Evolutionary conservation across 2,888 invertebrate species (phyloP), one percentile per base, ranked within the genome.

Genomic region (Diogma glabrata): DNA sequence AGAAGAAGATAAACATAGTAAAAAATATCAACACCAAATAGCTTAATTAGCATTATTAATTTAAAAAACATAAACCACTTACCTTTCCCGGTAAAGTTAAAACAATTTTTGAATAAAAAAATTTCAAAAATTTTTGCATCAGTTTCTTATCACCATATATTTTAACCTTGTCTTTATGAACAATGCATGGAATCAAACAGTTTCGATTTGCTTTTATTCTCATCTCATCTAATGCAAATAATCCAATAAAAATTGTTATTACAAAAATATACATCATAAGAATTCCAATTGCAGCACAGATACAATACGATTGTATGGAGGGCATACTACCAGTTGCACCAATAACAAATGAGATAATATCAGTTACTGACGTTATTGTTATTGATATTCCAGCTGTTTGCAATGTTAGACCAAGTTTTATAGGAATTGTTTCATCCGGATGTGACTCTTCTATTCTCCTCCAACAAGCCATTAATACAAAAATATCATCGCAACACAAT

Each of bases 321-420:
- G 89, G 89, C 53, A 90, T 70, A 60, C 87, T 81, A 49, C 88
- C 88, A 16, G 83, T 80, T 24, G 87, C 79, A 33, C 88, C 88
- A 53, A 88, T 82, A 50, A 83, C 71, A 61, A 89, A 82, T 30
- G 88, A 88, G 23, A 84, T 77, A 48, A 87, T 81, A 65, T 89
- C 88, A 1, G 88, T 89, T 56, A 88, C 73, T 1, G 88, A 87
- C 5, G 89, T 89, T 19, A 89, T 82, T 2, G 84, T 85, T 56
- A 90, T 87, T 1, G 88, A 87, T 0, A 87, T 84, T 3, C 89
- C 89, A 5, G 87, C 87, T 63, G 87, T 86, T 64, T 82, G 79
- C 50, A 88, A 64, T 75, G 84, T 81, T 36, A 78, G 64, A 1
- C 81, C 87, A 50, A 87, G 73, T 66, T 76, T 76, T 59, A 81